phyloP scores from a whole-genome alignment of 92 coral and sea anemone genomes.

The Actinostola sp. region DNA sequence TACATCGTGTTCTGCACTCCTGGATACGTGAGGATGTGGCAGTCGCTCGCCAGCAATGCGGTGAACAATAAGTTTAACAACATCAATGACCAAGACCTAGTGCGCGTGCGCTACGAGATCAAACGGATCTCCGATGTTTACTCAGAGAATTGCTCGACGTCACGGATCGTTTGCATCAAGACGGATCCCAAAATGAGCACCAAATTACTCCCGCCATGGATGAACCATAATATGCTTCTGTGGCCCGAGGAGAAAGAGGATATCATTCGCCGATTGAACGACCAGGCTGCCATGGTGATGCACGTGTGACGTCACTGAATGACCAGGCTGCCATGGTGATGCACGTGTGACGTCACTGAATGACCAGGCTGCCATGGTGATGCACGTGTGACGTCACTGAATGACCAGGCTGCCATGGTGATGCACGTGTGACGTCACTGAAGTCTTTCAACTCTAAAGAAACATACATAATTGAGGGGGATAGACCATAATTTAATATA shows the following conservation, averaged over 20 bases:
- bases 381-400: too few relatives aligned
- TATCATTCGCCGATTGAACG: conserved; percentile 23
- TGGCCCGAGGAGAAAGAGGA: conserved; percentile 36
- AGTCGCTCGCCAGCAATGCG: conserved; percentile 3
- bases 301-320: too few relatives aligned
- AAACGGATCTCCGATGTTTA: conserved; percentile 22
- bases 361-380: too few relatives aligned
- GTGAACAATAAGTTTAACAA: background rate
- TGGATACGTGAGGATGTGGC: conserved; percentile 35
- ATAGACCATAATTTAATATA: too few relatives aligned
- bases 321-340: too few relatives aligned
- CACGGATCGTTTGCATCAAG: conserved; percentile 23
- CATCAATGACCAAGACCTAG: conserved; percentile 9
- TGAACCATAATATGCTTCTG: conserved; percentile 37
- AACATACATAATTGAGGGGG: background rate
- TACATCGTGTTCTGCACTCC: conserved; percentile 36
- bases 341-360: too few relatives aligned
- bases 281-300: conserved; percentile 40
- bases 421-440: conserved; percentile 7
- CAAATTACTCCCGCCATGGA: conserved; percentile 29
- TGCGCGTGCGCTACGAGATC: conserved; percentile 43
- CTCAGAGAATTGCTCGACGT: conserved; percentile 20
- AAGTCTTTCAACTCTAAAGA: background rate
- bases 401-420: too few relatives aligned
- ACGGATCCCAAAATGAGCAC: conserved; percentile 20